These are phyloP conservation scores for Drosophila subpulchrella DNA, from an alignment of 1,140 invertebrate genomes.

Conservation along the genomic window DNA sequence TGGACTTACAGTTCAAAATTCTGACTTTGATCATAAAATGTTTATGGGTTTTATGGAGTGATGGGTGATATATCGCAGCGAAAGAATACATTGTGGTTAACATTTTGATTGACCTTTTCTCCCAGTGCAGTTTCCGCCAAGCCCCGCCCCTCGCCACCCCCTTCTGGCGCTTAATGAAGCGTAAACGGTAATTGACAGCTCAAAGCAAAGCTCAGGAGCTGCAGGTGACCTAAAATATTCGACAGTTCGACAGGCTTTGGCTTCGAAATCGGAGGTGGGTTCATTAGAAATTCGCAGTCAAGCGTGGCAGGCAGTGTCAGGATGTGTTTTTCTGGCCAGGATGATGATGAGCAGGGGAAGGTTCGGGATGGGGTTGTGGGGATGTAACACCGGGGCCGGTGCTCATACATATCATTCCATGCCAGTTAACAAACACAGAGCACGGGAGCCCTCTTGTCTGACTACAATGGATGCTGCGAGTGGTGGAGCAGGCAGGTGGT, in stretches of 20 bases:
- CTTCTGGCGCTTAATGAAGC: conserved; percentile 73
- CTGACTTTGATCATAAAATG: not conserved
- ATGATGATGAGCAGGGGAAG: not conserved
- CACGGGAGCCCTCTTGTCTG: conserved; percentile 16
- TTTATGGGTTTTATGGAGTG: not conserved
- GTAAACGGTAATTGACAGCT: conserved; percentile 82
- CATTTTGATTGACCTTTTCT: not conserved
- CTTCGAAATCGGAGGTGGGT: conserved; percentile 29
- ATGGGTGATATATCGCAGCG: not conserved
- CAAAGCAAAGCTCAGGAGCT: conserved; percentile 62
- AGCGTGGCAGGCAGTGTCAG: conserved; percentile 33
- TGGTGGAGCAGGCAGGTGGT: conserved; percentile 32
- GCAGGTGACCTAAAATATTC: conserved; percentile 73
- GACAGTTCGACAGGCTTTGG: conserved; percentile 56
- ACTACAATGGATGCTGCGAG: conserved; percentile 49
- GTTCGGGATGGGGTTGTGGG: conserved; percentile 3
- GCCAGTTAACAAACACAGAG: conserved; percentile 75
- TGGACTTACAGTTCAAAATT: no score
- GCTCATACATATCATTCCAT: conserved; percentile 71
- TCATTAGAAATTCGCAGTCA: conserved; percentile 64
- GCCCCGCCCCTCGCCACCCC: not conserved
- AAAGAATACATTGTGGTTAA: not conserved
- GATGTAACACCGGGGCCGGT: not conserved
- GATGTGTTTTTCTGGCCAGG: conserved; percentile 27
- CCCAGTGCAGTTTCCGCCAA: not conserved